Evolutionary conservation across 2,888 invertebrate genomes (phyloP).

Genomic region (Zhuqinia jingwanae): DNA sequence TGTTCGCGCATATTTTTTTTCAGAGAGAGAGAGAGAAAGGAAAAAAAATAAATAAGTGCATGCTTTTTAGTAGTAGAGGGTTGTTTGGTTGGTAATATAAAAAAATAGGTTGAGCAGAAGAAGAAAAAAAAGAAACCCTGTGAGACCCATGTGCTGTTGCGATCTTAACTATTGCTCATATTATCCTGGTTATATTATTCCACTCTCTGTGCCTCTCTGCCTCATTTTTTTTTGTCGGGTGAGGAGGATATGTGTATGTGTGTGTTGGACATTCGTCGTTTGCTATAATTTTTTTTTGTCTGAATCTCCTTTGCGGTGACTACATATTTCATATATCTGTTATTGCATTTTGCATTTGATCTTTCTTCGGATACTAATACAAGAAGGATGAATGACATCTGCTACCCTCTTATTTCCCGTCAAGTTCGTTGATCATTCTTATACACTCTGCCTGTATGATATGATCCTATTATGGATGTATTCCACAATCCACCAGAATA

Average conservation of each 20-base stretch:
- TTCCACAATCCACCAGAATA: background rate
- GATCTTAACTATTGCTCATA: constrained; percentile 36
- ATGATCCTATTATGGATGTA: too few species aligned
- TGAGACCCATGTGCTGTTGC: constrained; percentile 55
- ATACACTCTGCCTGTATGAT: too few species aligned
- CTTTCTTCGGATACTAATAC: background rate
- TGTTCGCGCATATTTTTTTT: constrained; percentile 60
- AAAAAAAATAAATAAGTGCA: too few species aligned
- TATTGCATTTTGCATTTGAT: constrained; percentile 75
- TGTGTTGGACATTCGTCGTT: too few species aligned
- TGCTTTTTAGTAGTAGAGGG: constrained; percentile 11
- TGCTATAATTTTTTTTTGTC: constrained; percentile 33
- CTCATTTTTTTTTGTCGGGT: constrained; percentile 49
- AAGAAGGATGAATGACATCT: constrained; percentile 77
- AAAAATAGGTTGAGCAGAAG: background rate
- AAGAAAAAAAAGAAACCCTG: background rate
- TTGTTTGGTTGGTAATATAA: constrained; percentile 28
- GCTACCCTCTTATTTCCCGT: constrained; percentile 77
- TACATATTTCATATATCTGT: constrained; percentile 73
- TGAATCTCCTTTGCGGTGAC: constrained; percentile 49
- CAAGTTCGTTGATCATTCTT: constrained; percentile 37
- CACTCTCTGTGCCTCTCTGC: too few species aligned
- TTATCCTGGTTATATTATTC: background rate
- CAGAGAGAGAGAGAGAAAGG: too few species aligned
- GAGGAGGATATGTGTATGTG: background rate